These are phyloP conservation scores for Ascidia mentula DNA, from an alignment of 23 tunicate species.

Conservation along the genomic window DNA sequence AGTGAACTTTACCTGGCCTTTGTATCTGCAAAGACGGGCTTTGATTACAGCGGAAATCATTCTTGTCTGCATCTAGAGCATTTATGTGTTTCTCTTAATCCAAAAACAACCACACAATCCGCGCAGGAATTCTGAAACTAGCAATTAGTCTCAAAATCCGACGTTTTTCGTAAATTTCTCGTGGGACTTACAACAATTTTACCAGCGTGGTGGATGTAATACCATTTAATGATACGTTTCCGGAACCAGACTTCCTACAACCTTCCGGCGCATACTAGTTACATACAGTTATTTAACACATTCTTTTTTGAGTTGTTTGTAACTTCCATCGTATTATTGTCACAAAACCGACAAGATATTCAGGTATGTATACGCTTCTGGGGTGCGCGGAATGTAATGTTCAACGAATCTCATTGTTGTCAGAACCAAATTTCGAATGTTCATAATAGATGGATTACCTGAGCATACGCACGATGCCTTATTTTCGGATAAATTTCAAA, in stretches of 20 bases:
- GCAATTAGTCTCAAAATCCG: slow-evolving; percentile 7
- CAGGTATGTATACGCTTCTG: too few species aligned
- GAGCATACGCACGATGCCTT: neutral
- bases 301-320: too few species aligned
- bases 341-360: too few species aligned
- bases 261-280: neutral
- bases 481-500: slow-evolving; percentile 10
- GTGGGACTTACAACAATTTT: slow-evolving; percentile 10
- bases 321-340: too few species aligned
- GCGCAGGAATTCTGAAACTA: neutral
- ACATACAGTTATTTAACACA: neutral
- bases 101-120: slow-evolving; percentile 4
- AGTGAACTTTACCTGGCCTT: neutral
- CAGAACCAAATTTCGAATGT: neutral
- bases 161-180: neutral
- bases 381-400: neutral
- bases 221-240: slow-evolving; percentile 3
- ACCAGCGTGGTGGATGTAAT: neutral
- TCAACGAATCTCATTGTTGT: neutral
- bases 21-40: neutral
- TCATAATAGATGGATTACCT: slow-evolving; percentile 9
- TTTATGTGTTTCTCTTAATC: slow-evolving; percentile 5
- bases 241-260: slow-evolving; percentile 8
- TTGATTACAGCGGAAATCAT: slow-evolving; percentile 1
- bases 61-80: neutral